A percentile compares a stretch with the other conserved stretches of the same genome.
These are phyloP conservation scores for Cochlearius cochlearius DNA, from an alignment of 2,113 vertebrate genomes.

Conservation along the genomic window DNA sequence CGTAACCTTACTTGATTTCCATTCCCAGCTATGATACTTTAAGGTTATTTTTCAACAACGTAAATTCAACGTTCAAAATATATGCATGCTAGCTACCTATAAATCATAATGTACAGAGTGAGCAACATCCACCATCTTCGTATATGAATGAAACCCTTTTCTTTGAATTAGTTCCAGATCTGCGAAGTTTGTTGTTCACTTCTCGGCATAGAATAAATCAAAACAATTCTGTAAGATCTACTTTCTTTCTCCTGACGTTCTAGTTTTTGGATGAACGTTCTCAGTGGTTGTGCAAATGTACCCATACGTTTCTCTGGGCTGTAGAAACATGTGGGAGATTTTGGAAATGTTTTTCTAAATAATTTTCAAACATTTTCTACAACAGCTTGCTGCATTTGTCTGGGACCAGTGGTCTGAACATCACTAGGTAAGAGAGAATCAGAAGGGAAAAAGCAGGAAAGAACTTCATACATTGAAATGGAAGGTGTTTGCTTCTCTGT, in stretches of 20 bases:
- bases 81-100: background rate
- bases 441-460: background rate
- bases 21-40: background rate
- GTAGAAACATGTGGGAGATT: background rate
- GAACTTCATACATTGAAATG: background rate
- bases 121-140: background rate
- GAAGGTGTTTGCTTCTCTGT: background rate
- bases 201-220: background rate
- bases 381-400: background rate
- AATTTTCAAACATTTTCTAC: background rate
- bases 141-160: background rate
- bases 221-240: background rate
- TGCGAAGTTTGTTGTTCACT: background rate
- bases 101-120: background rate
- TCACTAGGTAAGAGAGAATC: background rate
- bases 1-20: background rate
- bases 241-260: background rate
- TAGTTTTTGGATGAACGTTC: background rate
- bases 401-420: background rate
- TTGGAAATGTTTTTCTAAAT: background rate
- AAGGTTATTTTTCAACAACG: background rate
- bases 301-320: background rate
- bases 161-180: background rate
- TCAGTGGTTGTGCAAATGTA: background rate
- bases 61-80: background rate